A percentile compares a stretch with the other conserved stretches of the same genome.
These are phyloP conservation scores for Decapterus maruadsi DNA, from an alignment of 2,797 vertebrate genomes.

Conservation along the genomic window DNA sequence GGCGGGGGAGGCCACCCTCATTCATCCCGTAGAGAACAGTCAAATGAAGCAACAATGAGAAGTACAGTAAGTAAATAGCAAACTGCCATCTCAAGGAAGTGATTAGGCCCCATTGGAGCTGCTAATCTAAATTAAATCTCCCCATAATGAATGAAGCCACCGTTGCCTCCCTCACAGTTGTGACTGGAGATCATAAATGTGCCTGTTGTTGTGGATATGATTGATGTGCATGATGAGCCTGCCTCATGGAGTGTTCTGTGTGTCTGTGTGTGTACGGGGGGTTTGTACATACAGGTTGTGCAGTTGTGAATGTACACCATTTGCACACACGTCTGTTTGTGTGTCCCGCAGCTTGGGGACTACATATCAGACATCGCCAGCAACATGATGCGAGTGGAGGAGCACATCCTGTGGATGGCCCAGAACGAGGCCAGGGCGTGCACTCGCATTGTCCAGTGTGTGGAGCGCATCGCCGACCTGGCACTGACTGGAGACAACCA, in stretches of 20 bases:
- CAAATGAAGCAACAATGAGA: constrained; percentile 73
- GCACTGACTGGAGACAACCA: constrained; percentile 83
- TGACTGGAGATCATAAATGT: constrained; percentile 75
- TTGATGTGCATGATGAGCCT: constrained; percentile 64
- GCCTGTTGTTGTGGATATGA: constrained; percentile 69
- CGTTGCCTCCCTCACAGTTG: constrained; percentile 70
- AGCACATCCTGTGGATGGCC: constrained; percentile 93
- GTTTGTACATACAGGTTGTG: not conserved
- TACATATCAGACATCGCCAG: constrained; percentile 91
- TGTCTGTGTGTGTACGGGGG: not conserved
- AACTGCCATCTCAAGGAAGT: constrained; percentile 72
- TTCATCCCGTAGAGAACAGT: constrained; percentile 59
- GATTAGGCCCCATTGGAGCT: constrained; percentile 72
- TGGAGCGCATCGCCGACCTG: constrained; percentile 89
- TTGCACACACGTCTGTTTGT: constrained; percentile 28
- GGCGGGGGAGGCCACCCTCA: constrained; percentile 59
- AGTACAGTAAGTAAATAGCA: constrained; percentile 79
- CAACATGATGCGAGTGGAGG: constrained; percentile 93
- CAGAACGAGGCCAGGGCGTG: constrained; percentile 92
- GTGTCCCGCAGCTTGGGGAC: constrained; percentile 84
- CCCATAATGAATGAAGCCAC: constrained; percentile 79
- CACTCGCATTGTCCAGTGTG: constrained; percentile 91
- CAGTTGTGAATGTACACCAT: constrained; percentile 3
- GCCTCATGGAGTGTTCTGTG: constrained; percentile 8
- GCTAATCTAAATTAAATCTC: constrained; percentile 87